phyloP scores from a whole-genome alignment of 2,888 invertebrate species.

The Drosophila quinaria region DNA sequence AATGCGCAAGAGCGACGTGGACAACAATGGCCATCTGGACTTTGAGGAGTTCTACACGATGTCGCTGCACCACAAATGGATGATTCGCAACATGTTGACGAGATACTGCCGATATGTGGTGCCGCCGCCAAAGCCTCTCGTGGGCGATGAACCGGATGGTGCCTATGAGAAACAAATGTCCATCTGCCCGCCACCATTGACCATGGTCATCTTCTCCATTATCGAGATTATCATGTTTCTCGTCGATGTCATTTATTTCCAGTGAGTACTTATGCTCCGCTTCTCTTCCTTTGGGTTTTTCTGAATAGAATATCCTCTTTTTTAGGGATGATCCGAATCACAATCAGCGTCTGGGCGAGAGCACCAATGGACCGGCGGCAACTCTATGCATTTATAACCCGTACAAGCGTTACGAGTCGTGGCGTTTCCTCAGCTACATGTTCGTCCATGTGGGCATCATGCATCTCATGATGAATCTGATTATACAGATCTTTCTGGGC shows the following conservation, averaged over 20 bases:
- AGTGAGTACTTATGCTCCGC: conserved; percentile 70
- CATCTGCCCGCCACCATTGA: conserved; percentile 96
- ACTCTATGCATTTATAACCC: conserved; percentile 96
- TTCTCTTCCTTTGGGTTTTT: background rate
- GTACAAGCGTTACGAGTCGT: conserved; percentile 92
- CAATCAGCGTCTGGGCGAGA: conserved; percentile 83
- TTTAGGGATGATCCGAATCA: conserved; percentile 84
- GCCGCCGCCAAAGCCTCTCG: conserved; percentile 83
- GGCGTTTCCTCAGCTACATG: conserved; percentile 98
- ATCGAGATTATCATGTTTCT: conserved; percentile 93
- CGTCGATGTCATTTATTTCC: conserved; percentile 84
- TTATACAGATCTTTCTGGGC: conserved; percentile 96
- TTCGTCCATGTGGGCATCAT: conserved; percentile 96
- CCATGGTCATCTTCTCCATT: conserved; percentile 95
- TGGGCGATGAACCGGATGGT: conserved; percentile 87
- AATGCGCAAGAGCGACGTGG: conserved; percentile 88
- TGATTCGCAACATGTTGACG: conserved; percentile 83
- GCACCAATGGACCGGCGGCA: conserved; percentile 91
- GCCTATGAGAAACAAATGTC: conserved; percentile 96
- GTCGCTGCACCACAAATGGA: conserved; percentile 87
- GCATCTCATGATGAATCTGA: conserved; percentile 95
- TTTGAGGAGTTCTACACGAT: conserved; percentile 90
- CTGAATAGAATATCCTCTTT: background rate
- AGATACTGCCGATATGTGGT: conserved; percentile 84
- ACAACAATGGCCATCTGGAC: conserved; percentile 88